phyloP scores from a whole-genome alignment of 2,888 invertebrate species.

The Sthenelais limicola region DNA sequence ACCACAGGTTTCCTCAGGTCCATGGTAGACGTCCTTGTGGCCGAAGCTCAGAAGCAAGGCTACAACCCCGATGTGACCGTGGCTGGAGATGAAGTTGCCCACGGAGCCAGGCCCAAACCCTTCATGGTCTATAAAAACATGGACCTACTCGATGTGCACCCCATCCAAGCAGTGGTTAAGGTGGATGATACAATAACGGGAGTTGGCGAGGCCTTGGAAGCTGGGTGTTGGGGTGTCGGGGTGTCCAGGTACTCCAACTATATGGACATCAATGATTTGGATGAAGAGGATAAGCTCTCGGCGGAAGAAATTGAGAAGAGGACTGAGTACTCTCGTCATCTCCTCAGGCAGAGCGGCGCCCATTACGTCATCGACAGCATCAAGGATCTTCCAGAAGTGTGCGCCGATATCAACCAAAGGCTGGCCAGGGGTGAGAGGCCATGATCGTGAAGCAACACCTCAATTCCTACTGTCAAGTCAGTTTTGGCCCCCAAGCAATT shows the following conservation, averaged over 20 bases:
- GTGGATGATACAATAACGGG: conserved; percentile 71
- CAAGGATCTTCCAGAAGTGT: conserved; percentile 67
- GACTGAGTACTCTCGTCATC: conserved; percentile 59
- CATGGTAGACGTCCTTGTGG: conserved; percentile 67
- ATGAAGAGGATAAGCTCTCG: conserved; percentile 61
- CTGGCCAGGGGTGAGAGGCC: conserved; percentile 67
- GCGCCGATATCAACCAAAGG: conserved; percentile 68
- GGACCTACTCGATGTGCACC: conserved; percentile 68
- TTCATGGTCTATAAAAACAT: conserved; percentile 72
- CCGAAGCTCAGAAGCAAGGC: conserved; percentile 67
- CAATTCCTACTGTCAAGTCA: too few relatives aligned
- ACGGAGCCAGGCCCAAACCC: conserved; percentile 70
- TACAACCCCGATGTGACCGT: conserved; percentile 68
- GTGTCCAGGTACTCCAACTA: conserved; percentile 71
- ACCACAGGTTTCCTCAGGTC: conserved; percentile 68
- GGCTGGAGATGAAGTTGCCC: conserved; percentile 70
- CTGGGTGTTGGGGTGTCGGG: conserved; percentile 73
- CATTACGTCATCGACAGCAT: conserved; percentile 72
- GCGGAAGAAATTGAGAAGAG: conserved; percentile 60
- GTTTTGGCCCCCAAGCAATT: too few relatives aligned
- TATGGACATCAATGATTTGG: conserved; percentile 65
- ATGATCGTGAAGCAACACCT: too few relatives aligned
- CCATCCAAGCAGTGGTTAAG: conserved; percentile 58
- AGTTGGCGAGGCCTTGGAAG: conserved; percentile 69
- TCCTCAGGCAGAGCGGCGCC: conserved; percentile 66